Percentiles rank a stretch among this genome's conserved stretches.
Evolutionary conservation across 2,797 vertebrate species (phyloP).

Genomic region (Gorsachius magnificus): DNA sequence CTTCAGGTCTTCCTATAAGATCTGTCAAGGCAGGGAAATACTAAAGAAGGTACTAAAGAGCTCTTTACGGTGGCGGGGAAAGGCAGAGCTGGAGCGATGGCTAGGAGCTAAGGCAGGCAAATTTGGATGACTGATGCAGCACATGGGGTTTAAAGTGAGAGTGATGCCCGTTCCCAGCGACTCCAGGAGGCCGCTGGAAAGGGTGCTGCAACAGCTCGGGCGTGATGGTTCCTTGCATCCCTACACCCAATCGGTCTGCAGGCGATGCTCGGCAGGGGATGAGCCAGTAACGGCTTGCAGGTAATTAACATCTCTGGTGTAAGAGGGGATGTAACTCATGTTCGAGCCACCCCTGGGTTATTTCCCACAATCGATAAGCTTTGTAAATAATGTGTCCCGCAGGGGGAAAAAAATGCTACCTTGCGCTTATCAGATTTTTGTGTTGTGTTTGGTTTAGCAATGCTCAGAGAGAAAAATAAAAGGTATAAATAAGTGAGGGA

Average conservation of each 20-base stretch:
- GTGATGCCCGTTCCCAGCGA: background rate
- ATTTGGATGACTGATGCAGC: background rate
- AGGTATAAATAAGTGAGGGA: background rate
- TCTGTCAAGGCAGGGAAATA: conserved; percentile 1
- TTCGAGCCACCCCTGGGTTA: background rate
- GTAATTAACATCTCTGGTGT: conserved; percentile 29
- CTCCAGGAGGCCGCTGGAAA: background rate
- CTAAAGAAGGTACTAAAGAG: background rate
- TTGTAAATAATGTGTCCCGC: conserved; percentile 37
- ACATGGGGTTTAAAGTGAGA: background rate
- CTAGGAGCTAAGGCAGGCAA: background rate
- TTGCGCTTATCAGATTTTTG: conserved; percentile 12
- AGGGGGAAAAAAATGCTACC: background rate
- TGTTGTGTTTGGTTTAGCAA: background rate
- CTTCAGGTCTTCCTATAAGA: conserved; percentile 4
- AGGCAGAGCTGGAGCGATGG: background rate
- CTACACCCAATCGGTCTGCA: background rate
- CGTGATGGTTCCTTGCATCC: fast-evolving
- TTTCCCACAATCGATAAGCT: conserved; percentile 54
- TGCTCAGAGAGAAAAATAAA: background rate
- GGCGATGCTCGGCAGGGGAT: background rate
- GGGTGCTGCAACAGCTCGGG: background rate
- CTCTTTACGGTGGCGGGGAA: background rate
- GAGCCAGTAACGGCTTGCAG: background rate
- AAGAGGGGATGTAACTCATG: background rate